A percentile compares a stretch with the other conserved stretches of the same genome.
phyloP scores from a whole-genome alignment of 2,113 vertebrate genomes.

The Edolisoma coerulescens region DNA sequence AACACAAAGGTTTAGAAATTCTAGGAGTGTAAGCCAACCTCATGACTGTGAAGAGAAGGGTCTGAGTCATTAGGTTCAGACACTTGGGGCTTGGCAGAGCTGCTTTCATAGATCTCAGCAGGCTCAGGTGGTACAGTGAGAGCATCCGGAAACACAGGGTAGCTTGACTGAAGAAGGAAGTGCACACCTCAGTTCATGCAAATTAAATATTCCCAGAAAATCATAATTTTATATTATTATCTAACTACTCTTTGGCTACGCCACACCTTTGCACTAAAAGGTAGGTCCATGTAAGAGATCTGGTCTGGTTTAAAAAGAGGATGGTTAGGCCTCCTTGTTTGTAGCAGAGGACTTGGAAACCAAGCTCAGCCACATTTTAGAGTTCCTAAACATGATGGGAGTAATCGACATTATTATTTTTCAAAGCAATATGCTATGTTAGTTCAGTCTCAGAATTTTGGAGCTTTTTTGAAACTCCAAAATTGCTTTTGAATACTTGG shows the following conservation, averaged over 20 bases:
- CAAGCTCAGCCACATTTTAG: neutral
- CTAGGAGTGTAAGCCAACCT: neutral
- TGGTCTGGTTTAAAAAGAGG: neutral
- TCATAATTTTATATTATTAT: neutral
- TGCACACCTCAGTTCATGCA: neutral
- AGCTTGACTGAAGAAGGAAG: neutral
- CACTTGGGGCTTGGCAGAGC: neutral
- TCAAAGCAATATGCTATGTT: neutral
- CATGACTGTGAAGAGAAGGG: neutral
- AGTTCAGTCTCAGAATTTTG: neutral
- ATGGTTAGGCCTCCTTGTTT: neutral
- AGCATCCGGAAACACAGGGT: neutral
- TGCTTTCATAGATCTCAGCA: neutral
- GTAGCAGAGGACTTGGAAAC: neutral
- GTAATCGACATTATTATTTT: neutral
- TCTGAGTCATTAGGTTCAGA: neutral
- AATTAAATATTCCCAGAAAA: neutral
- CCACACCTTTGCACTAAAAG: neutral
- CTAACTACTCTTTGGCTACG: neutral
- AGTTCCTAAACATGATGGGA: neutral
- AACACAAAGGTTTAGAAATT: neutral
- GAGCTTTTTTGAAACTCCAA: neutral
- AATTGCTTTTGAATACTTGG: neutral
- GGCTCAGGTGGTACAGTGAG: neutral
- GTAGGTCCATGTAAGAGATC: neutral